Evolutionary conservation across 1,140 invertebrate genomes (phyloP).

Genomic region (Pseudomyrmex cubaensis): DNA sequence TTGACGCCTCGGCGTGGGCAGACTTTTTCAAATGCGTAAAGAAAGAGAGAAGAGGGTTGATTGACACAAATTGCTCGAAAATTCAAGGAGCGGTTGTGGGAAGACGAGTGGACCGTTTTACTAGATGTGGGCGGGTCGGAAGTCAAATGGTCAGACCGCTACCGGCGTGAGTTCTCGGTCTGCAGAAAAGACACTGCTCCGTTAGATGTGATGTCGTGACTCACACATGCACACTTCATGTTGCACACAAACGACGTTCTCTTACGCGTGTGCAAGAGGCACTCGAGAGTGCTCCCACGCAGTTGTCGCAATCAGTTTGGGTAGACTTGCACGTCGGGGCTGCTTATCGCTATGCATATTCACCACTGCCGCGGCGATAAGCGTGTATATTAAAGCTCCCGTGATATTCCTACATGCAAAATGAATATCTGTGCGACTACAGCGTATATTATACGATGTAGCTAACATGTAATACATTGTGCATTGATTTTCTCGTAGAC

Average conservation of each 20-base stretch:
- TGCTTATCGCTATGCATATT: constrained; percentile 51
- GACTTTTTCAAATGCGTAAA: not conserved
- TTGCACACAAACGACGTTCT: not conserved
- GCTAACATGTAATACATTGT: not conserved
- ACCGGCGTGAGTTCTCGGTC: constrained; percentile 50
- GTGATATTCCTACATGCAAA: not conserved
- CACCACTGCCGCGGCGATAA: constrained; percentile 14
- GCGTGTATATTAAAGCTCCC: constrained; percentile 22
- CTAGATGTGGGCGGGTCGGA: constrained; percentile 72
- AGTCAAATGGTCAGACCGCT: constrained; percentile 73
- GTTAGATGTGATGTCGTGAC: constrained; percentile 41
- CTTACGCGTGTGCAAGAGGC: not conserved
- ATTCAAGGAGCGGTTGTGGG: constrained; percentile 60
- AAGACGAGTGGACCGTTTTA: constrained; percentile 45
- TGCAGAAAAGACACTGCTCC: constrained; percentile 44
- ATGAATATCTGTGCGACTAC: constrained; percentile 10
- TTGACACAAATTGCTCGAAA: constrained; percentile 68
- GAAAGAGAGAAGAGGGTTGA: constrained; percentile 27
- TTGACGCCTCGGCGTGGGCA: not conserved
- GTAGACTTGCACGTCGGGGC: constrained; percentile 24
- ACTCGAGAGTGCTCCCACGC: constrained; percentile 25
- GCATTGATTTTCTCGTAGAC: no score
- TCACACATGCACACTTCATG: constrained; percentile 1
- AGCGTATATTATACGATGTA: constrained; percentile 22
- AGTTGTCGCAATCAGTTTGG: constrained; percentile 36